Evolutionary conservation across 1,140 invertebrate species (phyloP).

Genomic region (Papilio helenus): DNA sequence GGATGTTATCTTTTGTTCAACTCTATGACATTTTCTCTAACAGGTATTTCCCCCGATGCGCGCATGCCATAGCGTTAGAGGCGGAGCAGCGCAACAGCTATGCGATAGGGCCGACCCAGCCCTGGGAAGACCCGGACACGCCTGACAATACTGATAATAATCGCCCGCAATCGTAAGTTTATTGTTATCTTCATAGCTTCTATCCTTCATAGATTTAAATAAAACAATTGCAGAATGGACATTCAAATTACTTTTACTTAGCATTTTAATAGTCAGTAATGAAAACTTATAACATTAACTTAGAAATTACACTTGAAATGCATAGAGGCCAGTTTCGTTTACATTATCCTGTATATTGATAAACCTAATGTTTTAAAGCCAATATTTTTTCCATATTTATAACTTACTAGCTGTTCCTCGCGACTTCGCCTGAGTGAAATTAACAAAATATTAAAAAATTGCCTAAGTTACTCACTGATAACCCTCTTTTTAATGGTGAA

Average conservation of each 20-base stretch:
- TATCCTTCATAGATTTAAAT: background rate
- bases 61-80: slow-evolving; percentile 53
- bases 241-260: background rate
- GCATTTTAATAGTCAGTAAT: background rate
- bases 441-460: too few relatives aligned
- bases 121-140: slow-evolving; percentile 40
- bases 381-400: too few relatives aligned
- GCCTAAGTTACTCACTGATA: too few relatives aligned
- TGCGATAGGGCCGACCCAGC: slow-evolving; percentile 43
- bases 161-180: slow-evolving; percentile 58
- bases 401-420: too few relatives aligned
- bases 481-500: too few relatives aligned
- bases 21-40: slow-evolving; percentile 34
- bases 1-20: slow-evolving; percentile 5
- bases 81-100: slow-evolving; percentile 46
- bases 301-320: too few relatives aligned
- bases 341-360: too few relatives aligned
- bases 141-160: slow-evolving; percentile 41
- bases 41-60: slow-evolving; percentile 72
- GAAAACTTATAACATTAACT: background rate
- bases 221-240: background rate
- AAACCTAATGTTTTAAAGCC: too few relatives aligned
- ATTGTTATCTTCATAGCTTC: too few relatives aligned
- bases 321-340: too few relatives aligned
- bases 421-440: too few relatives aligned